Base-by-base conservation (phyloP, 2,113 vertebrate genomes). In the Gyps fulvus region DNA sequence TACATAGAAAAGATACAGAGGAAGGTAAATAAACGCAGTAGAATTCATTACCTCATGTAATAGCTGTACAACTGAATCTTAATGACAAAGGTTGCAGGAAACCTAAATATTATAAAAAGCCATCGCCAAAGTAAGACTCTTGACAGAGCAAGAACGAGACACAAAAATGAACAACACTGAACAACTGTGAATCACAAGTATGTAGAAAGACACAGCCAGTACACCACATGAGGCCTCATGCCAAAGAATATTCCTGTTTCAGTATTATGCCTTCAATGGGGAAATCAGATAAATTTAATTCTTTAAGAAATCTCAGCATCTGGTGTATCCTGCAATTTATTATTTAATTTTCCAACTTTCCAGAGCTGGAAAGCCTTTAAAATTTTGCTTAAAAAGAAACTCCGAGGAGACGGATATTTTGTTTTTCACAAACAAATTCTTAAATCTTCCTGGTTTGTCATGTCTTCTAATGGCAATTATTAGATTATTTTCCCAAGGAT, bases 1-100 rank as follows among this genome's bases (percentile, higher is more conserved):
- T 94, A 96, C 95, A 97, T 95, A 97, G 69, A 94, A 96, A 97
- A 97, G 88, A 82, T 94, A 97, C 90, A 98, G 94, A 89, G 61
- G 42, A 90, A 93, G 81, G 87, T 94, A 94, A 89, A 86, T 71
- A 79, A 95, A 95, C 16, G 43, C 54, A 82, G 43, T 40, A 90
- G 76, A 94, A 88, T 92, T 67, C 50, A 84, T 88, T 77, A 73
- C 45, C 38, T 88, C 62, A 55, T 47, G 58, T 89, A 87, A 90
- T 25, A 71, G 50, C 57, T 93, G 85, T 94, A 97, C 96, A 95
- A 88, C 50, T 58, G 57, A 95, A 66, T 83, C 86, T 79, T 79
- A 87, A 83, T 59, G 71, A 88, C 74, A 95, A n/a, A 94, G 83
- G 45, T 93, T 93, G 66, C 50, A 89, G 66, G 88, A 89, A 90